Evolutionary conservation across 2,888 invertebrate genomes (phyloP).

Genomic region (Uropetala carovei): DNA sequence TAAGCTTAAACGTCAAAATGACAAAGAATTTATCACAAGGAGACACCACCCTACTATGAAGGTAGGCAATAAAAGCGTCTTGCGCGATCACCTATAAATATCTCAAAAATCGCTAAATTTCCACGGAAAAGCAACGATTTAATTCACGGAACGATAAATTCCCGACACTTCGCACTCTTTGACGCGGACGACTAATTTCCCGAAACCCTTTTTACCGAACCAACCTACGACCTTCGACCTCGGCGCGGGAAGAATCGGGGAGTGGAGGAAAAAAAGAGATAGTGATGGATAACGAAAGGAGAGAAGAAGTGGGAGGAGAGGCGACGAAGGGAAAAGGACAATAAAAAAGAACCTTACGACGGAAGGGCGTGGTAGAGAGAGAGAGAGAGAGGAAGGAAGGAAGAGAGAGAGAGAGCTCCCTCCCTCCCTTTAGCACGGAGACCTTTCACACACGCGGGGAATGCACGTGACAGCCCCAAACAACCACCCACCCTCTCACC

Average conservation of each 20-base stretch:
- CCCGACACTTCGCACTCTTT: not conserved
- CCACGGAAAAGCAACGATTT: not conserved
- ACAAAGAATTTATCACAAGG: too few relatives aligned
- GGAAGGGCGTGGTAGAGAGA: conserved; percentile 8
- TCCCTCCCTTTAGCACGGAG: not conserved
- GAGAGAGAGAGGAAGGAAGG: too few relatives aligned
- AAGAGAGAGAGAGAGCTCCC: not conserved
- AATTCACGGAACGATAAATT: not conserved
- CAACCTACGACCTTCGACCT: not conserved
- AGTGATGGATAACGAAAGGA: not conserved
- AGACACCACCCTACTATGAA: too few relatives aligned
- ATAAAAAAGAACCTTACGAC: conserved; percentile 22
- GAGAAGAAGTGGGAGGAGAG: not conserved
- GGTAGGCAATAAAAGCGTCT: too few relatives aligned
- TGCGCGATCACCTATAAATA: too few relatives aligned
- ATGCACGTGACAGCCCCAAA: conserved; percentile 30
- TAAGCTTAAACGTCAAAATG: too few relatives aligned
- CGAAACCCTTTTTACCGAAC: not conserved
- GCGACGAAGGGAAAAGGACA: not conserved
- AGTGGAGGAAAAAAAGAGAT: not conserved
- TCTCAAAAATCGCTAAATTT: too few relatives aligned
- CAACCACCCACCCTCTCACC: not conserved
- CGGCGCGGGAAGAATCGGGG: not conserved
- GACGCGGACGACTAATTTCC: not conserved
- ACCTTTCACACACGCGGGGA: not conserved